Evolutionary conservation across 1,140 invertebrate species (phyloP).

Genomic region (Scaptomyza hsui): DNA sequence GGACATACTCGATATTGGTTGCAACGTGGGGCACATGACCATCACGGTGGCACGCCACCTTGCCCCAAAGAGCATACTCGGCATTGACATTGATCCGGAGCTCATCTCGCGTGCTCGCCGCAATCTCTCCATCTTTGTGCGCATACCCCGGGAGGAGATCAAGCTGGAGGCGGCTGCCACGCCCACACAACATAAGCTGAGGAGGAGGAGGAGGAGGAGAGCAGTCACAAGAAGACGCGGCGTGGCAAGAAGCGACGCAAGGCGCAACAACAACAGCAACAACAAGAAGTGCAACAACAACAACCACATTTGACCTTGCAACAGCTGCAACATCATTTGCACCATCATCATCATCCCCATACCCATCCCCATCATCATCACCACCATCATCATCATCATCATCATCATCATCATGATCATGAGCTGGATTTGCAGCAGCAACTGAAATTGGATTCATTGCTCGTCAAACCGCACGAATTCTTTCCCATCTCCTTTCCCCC

Average conservation of each 20-base stretch:
- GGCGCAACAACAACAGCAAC: slow-evolving; percentile 25
- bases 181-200: slow-evolving; percentile 2
- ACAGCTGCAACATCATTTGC: slow-evolving; percentile 13
- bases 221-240: slow-evolving; percentile 57
- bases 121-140: slow-evolving; percentile 77
- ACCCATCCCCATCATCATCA: slow-evolving; percentile 30
- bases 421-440: slow-evolving; percentile 47
- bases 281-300: not conserved
- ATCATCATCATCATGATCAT: slow-evolving; percentile 53
- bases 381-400: slow-evolving; percentile 51
- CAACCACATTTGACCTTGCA: slow-evolving; percentile 14
- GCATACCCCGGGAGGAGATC: slow-evolving; percentile 60
- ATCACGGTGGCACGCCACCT: slow-evolving; percentile 93
- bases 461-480: slow-evolving; percentile 85
- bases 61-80: slow-evolving; percentile 92
- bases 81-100: slow-evolving; percentile 97
- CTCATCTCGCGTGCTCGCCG: slow-evolving; percentile 88
- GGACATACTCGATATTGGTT: slow-evolving; percentile 98
- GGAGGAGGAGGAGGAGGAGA: not conserved
- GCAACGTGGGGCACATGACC: slow-evolving; percentile 98
- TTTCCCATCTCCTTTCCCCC: slow-evolving; percentile 94
- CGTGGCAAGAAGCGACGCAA: slow-evolving; percentile 64
- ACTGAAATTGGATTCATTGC: slow-evolving; percentile 48
- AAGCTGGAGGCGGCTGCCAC: slow-evolving; percentile 11
- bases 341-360: slow-evolving; percentile 2